Base-by-base conservation (phyloP, 1,140 invertebrate genomes). In the Pogonus chalceus region DNA sequence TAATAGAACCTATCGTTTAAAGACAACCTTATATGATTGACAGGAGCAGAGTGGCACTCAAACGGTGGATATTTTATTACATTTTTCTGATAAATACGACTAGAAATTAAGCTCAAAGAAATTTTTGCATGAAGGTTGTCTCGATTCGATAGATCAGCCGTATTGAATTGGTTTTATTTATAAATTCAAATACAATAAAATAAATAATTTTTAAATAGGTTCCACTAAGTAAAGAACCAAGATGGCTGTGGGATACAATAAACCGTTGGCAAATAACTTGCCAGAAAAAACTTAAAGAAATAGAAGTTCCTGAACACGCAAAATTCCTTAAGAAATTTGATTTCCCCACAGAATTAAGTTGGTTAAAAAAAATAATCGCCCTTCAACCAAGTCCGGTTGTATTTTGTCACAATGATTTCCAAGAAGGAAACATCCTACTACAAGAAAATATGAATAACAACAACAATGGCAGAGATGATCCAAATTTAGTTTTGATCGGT, bases 361-460 rank as follows among this genome's bases (percentile, higher is more conserved):
- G 82, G 80, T 60, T 89, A 2, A 79, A 77, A 70, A 77, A 75
- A 35, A 73, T 77, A 49, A 65, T 80, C 10, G 71, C 77, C 0
- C 60, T 61, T 0, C 76, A 83, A 0, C 76, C 80, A n/a, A 87
- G 89, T 54, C 89, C 91, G 0, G 90, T 97, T 1, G 84, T 94
- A 0, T 99, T 99, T 70, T 96, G 92, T 66, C 96, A 99, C 71
- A 98, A 98, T 70, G 96, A 98, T 67, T 76, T 97, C 68, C 95
- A 98, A 72, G 92, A 96, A 79, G 96, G 95, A 23, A 78, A 83
- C 62, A 82, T 83, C 53, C 65, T 83, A 0, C 58, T 82, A 4
- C 63, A 72, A 16, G 73, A 78, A 64, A 81, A 79, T 58, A 69
- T 60, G 18, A 60, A 61, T 43, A 62, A 68, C 24, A 64, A 65